phyloP scores from a whole-genome alignment of 1,140 invertebrate genomes.

The Dolichoris vasculosae region DNA sequence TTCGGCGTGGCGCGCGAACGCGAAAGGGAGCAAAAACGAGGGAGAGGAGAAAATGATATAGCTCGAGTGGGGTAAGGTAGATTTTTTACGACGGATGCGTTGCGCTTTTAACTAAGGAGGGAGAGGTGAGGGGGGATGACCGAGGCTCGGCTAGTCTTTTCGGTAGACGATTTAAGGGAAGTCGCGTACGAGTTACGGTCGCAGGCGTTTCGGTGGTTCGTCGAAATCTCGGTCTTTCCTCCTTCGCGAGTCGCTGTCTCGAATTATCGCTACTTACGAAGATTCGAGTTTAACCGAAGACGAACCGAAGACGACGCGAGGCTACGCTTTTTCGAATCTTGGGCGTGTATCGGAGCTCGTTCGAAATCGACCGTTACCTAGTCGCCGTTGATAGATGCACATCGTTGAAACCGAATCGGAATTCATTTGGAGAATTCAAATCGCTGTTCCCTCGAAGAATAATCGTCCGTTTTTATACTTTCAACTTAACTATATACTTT shows the following conservation, averaged over 20 bases:
- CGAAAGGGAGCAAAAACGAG: slow-evolving; percentile 44
- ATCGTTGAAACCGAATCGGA: too few relatives aligned
- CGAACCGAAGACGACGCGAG: not conserved
- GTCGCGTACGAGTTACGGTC: not conserved
- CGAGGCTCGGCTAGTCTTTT: not conserved
- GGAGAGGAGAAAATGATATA: slow-evolving; percentile 28
- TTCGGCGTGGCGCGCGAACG: slow-evolving; percentile 32
- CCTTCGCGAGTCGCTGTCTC: not conserved
- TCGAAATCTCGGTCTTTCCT: not conserved
- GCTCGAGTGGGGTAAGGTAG: not conserved
- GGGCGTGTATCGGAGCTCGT: too few relatives aligned
- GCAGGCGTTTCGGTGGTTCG: not conserved
- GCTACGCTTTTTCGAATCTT: too few relatives aligned
- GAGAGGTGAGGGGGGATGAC: not conserved
- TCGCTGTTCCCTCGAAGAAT: too few relatives aligned
- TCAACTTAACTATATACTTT: too few relatives aligned
- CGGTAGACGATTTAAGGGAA: too few relatives aligned
- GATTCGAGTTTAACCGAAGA: not conserved
- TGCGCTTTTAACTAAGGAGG: not conserved
- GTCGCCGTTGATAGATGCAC: too few relatives aligned
- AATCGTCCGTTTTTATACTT: too few relatives aligned
- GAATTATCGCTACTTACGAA: not conserved
- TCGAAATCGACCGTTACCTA: too few relatives aligned
- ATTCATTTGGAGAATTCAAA: too few relatives aligned
- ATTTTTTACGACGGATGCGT: not conserved